Base-by-base conservation (phyloP, 2,113 vertebrate genomes). In the Marcusenius ussheri region DNA sequence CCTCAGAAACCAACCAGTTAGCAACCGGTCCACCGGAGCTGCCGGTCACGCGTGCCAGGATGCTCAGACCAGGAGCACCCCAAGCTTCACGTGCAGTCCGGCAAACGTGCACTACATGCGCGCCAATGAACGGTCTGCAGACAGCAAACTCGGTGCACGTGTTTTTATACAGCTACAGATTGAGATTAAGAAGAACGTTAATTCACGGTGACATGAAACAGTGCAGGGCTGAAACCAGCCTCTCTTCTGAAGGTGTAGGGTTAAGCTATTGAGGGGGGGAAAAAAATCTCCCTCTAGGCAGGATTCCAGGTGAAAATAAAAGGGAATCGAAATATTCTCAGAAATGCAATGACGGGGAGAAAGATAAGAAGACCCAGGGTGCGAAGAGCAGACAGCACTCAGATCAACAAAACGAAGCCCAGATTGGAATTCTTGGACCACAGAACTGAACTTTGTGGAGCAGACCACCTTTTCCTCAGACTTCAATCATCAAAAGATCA, bases 31-130 rank as follows among this genome's bases (percentile, higher is more conserved):
- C 93, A 93, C 93, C 74, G 35, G 35, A 80, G 74, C 74, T 42
- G 74, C 35, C 35, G 35, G 74, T 95, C 95, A 93, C 93, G 95
- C 95, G 94, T 93, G 93, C 92, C 94, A 94, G 95, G 95, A 94
- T 95, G 95, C 95, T 95, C 91, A 92, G 93, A 50, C 93, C 94
- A 93, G 62, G 10, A 19, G 94, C 94, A 94, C 92, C 94, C 8
- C 0, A 90, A 89, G 92, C 92, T 93, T 93, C 86, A 24, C 0
- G 50, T 90, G 91, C 91, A 19, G 46, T 94, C 94, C 94, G 93
- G 95, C 94, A 94, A 56, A 94, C 95, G 90, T 90, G 89, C 91
- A 93, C 94, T 91, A n/a, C 5, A 62, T 42, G 53, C 13, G 24
- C 0, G 15, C 31, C 70, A 5, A 17, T 17, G 1, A 39, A 39